Evolutionary conservation across 2,888 invertebrate genomes (phyloP), one percentile per base, ranked within the genome.

Genomic region (Euphydryas editha): DNA sequence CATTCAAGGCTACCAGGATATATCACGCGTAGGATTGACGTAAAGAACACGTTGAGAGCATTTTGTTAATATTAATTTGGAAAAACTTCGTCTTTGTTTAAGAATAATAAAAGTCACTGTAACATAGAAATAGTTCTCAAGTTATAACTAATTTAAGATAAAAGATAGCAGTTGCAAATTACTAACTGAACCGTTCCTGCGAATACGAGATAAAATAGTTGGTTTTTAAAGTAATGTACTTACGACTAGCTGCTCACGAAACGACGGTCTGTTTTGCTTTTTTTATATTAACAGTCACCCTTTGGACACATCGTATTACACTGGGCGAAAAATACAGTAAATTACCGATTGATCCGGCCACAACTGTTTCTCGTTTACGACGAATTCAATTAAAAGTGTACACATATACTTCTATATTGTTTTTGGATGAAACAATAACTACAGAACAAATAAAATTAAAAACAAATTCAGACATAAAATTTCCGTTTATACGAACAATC

Each of bases 241-340:
- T 68, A 78, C 76, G 46, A 37, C 58, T 72, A 56, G 58, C 60
- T 54, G 63, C 60, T 59, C 42, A 55, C 17, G 58, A 62, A 61
- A 60, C 49, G 47, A 68, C 70, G 67, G 73, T 44, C 74, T 70
- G 70, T 69, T 77, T 75, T 69, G 75, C 73, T 78, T 78, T 81
- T 79, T 81, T 83, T 81, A 73, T 78, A 84, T 81, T 77, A 76
- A 69, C 74, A 79, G 78, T 80, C 77, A 82, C 81, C 81, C 80
- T 80, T 81, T 78, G 76, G 79, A 78, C 82, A 81, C 85, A 80
- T 77, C 75, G 76, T 79, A 80, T 79, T 79, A 75, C 82, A 82
- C 81, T 78, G 72, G 78, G 73, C 74, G 69, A 75, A 81, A 77
- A 78, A 81, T 79, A 79, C 73, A 79, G 73, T 78, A 78, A 81